Percentiles rank a stretch among this genome's conserved stretches.
Evolutionary conservation across 2,113 vertebrate genomes (phyloP).

Genomic region (Muscicapa adusta): DNA sequence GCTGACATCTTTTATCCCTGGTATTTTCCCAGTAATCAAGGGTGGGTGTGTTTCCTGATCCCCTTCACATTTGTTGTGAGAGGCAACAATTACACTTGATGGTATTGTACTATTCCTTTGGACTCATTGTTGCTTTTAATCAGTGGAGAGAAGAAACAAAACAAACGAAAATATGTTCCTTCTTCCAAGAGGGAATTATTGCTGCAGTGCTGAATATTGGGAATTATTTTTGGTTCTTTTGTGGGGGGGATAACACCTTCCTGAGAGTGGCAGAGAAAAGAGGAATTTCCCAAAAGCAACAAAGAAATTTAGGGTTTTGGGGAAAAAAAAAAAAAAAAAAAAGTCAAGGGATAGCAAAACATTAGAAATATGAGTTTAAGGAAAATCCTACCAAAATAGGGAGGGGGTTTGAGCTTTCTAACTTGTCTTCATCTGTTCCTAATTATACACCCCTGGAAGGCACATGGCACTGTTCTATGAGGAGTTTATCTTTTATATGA

Average conservation of each 20-base stretch:
- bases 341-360: background rate
- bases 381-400: background rate
- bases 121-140: background rate
- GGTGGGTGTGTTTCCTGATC: background rate
- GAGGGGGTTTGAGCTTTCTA: background rate
- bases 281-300: background rate
- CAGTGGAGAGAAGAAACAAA: background rate
- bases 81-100: background rate
- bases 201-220: background rate
- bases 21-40: constrained; percentile 25
- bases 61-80: background rate
- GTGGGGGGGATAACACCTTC: background rate
- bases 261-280: background rate
- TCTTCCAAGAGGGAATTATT: background rate
- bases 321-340: background rate
- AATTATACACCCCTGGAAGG: constrained; percentile 3
- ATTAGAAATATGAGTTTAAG: background rate
- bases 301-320: background rate
- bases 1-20: background rate
- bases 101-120: background rate
- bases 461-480: background rate
- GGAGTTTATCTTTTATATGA: background rate
- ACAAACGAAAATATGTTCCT: background rate
- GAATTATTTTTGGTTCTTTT: background rate
- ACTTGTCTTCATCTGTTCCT: background rate